Base-by-base conservation (phyloP, 2,888 invertebrate species). In the Eudemis profundana region DNA sequence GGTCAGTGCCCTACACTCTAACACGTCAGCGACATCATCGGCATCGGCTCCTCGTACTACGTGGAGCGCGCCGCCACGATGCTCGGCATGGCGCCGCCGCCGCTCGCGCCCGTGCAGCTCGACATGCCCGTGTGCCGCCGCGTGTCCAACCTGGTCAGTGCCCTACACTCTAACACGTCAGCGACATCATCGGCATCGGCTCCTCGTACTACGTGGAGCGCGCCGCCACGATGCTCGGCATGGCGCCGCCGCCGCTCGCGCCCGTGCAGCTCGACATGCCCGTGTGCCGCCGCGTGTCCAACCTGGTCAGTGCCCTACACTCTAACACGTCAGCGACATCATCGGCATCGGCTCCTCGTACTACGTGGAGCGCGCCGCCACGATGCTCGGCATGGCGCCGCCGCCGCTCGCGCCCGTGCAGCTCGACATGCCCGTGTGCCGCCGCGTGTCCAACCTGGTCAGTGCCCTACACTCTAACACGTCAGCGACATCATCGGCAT, bases 71-170 rank as follows among this genome's bases (percentile, higher is more conserved):
- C 95, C 64, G 97, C 97, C 21, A 94, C 94, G 68, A 93, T 94
- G 81, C 90, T 98, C 73, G 99, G n/a, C n/a, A n/a, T n/a, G n/a
- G n/a, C n/a, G n/a, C n/a, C n/a, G n/a, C n/a, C n/a, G n/a, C n/a
- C n/a, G n/a, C n/a, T n/a, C n/a, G n/a, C n/a, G n/a, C 17, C 19
- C 12, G 4, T 15, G 42, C 49, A 8, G 29, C n/a, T n/a, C 33
- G 33, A 33, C 33, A 33, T 33, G 7, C 5, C 33, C 5, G n/a
- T n/a, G n/a, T 95, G 96, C 70, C 93, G 97, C 72, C 94, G 96
- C 81, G 94, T 95, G 68, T 95, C 97, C 2, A 98, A 97, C 88
- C 80, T 96, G 84, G 97, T 97, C n/a, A n/a, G n/a, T n/a, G n/a
- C n/a, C n/a, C n/a, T n/a, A n/a, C n/a, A n/a, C n/a, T n/a, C n/a